These are phyloP conservation scores for Tachuris rubrigastra DNA, from an alignment of 2,113 vertebrate genomes.

Conservation along the genomic window DNA sequence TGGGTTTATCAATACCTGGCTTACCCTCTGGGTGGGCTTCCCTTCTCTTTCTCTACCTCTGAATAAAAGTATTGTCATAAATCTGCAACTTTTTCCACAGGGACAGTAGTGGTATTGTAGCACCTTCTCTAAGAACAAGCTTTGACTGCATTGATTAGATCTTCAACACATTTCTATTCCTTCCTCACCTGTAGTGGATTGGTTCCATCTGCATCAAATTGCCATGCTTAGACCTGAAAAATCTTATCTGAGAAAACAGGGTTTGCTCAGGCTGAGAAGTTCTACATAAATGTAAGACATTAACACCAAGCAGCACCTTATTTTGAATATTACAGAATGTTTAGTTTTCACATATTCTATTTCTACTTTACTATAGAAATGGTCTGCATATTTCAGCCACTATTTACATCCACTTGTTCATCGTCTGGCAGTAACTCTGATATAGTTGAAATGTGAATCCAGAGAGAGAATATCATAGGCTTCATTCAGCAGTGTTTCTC, in stretches of 20 bases:
- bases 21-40: background rate
- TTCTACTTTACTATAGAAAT: background rate
- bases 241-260: background rate
- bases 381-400: background rate
- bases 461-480: background rate
- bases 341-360: background rate
- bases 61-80: background rate
- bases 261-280: background rate
- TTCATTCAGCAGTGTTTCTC: background rate
- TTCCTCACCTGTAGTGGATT: background rate
- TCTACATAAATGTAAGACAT: background rate
- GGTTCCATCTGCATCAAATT: background rate
- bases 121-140: background rate
- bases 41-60: background rate
- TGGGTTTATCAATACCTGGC: background rate
- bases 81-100: background rate
- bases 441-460: background rate
- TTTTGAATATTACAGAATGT: background rate
- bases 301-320: background rate
- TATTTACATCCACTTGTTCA: background rate
- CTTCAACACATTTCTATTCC: rapidly evolving
- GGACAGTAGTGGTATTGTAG: background rate
- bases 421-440: background rate
- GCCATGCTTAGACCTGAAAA: no score
- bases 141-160: background rate